These are phyloP conservation scores for Hypotaenidia philippensis DNA, from an alignment of 2,797 vertebrate genomes.

Conservation along the genomic window DNA sequence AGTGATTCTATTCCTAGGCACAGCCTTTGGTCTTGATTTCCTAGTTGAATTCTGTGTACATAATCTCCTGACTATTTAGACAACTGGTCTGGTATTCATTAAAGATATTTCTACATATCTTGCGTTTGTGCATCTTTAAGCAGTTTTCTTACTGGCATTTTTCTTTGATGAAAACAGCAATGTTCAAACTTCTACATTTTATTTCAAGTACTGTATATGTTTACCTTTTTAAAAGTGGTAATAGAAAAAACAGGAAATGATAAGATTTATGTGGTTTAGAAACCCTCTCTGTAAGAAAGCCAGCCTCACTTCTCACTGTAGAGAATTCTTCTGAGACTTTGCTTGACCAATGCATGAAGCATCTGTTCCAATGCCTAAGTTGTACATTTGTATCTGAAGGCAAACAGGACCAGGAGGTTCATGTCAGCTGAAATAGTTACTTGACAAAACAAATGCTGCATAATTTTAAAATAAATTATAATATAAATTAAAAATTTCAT, in stretches of 20 bases:
- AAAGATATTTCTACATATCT: background rate
- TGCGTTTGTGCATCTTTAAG: background rate
- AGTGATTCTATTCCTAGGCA: background rate
- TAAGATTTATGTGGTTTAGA: background rate
- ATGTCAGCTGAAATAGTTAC: background rate
- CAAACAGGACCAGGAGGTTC: background rate
- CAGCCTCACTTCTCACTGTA: background rate
- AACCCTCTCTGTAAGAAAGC: background rate
- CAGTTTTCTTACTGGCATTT: background rate
- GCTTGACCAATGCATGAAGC: background rate
- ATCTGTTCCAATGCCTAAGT: background rate
- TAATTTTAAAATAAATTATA: background rate
- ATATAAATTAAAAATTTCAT: background rate
- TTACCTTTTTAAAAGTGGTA: background rate
- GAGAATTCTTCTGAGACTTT: background rate
- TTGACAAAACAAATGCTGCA: background rate
- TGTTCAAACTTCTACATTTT: background rate
- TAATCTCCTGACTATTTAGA: background rate
- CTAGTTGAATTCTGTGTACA: background rate
- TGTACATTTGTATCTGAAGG: background rate
- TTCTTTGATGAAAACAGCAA: background rate
- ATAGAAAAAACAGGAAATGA: background rate
- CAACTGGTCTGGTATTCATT: background rate
- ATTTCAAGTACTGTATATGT: background rate
- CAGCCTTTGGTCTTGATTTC: background rate